These are phyloP conservation scores for Helostoma temminkii DNA, from an alignment of 2,797 vertebrate genomes.

Conservation along the genomic window DNA sequence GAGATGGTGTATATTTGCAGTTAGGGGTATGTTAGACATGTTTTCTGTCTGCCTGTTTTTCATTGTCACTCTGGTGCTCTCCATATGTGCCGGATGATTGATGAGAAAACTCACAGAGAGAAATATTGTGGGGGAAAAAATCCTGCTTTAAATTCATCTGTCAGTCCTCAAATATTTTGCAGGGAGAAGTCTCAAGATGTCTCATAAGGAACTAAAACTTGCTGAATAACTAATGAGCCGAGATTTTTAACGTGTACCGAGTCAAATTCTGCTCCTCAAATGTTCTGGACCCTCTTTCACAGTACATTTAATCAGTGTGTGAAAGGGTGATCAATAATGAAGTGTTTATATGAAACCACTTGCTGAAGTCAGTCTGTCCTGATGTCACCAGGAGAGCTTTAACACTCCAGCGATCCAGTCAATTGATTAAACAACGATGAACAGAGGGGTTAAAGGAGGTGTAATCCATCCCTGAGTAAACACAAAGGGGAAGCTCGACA, in stretches of 20 bases:
- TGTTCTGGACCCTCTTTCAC: not conserved
- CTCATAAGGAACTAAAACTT: not conserved
- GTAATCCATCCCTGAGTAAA: constrained; percentile 38
- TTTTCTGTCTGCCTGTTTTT: constrained; percentile 25
- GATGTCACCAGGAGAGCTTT: not conserved
- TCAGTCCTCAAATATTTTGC: not conserved
- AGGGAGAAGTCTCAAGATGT: not conserved
- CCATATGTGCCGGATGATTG: constrained; percentile 40
- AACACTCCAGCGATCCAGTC: not conserved
- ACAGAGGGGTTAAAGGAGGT: not conserved
- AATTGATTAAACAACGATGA: not conserved
- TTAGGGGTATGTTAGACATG: constrained; percentile 25
- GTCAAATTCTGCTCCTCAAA: not conserved
- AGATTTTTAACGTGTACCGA: not conserved
- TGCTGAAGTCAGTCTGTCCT: not conserved
- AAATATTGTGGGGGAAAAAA: constrained; percentile 8
- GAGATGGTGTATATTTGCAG: constrained; percentile 26
- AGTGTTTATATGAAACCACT: not conserved
- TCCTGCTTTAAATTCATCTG: not conserved
- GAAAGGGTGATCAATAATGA: not conserved
- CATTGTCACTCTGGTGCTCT: constrained; percentile 14
- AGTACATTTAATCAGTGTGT: not conserved
- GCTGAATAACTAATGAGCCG: not conserved
- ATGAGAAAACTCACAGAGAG: constrained; percentile 18
- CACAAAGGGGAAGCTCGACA: not conserved